These are phyloP conservation scores for Sinohyriopsis cumingii DNA, from an alignment of 2,888 invertebrate genomes.

Conservation along the genomic window DNA sequence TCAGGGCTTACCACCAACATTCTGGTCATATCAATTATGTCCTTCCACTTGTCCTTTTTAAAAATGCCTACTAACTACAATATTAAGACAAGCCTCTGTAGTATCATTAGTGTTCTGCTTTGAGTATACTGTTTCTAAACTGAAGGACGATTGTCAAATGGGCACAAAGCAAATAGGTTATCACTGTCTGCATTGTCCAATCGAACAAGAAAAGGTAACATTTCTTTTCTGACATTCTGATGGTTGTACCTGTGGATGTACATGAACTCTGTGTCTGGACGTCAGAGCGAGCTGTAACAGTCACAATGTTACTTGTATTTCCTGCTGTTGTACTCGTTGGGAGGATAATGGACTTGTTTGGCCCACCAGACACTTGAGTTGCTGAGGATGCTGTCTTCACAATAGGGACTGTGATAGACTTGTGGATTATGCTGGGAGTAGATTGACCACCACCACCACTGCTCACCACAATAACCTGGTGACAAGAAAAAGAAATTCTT, in stretches of 20 bases:
- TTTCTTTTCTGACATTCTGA: no score
- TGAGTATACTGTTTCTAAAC: no score
- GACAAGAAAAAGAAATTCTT: constrained; percentile 4
- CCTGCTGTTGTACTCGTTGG: constrained; percentile 31
- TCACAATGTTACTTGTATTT: constrained; percentile 46
- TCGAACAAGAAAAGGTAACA: no score
- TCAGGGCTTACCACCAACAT: no score
- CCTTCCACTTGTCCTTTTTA: no score
- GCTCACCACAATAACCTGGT: constrained; percentile 66
- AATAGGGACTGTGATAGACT: constrained; percentile 57
- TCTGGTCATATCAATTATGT: no score
- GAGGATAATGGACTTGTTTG: constrained; percentile 31
- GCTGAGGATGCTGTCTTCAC: constrained; percentile 54
- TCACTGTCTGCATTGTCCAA: no score
- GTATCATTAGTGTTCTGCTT: no score
- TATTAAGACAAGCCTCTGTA: no score
- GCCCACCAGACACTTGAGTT: constrained; percentile 32
- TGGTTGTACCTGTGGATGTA: constrained; percentile 40
- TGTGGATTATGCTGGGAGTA: constrained; percentile 52
- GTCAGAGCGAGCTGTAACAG: constrained; percentile 51
- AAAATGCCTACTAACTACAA: no score
- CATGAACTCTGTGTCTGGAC: constrained; percentile 36
- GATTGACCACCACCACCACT: constrained; percentile 54
- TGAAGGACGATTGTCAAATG: no score
- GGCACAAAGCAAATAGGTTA: no score